phyloP scores from a whole-genome alignment of 2,888 invertebrate species.

The Tetranychus piercei region DNA sequence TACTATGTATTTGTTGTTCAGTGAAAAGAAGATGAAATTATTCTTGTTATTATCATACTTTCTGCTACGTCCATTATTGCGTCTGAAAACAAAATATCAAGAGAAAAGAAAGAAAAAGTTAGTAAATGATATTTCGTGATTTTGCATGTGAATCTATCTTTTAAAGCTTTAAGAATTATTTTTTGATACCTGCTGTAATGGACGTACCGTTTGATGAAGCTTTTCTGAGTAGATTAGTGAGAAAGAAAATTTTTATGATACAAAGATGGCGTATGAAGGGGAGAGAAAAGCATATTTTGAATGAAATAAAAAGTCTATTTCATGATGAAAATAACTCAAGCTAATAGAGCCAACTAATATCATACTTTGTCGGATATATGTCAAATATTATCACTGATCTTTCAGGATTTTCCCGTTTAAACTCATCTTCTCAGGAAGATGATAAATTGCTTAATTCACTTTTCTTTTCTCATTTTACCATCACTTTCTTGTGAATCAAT shows the following conservation, averaged over 20 bases:
- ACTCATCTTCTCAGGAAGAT: background rate
- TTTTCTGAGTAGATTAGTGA: background rate
- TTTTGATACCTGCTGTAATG: background rate
- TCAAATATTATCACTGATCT: background rate
- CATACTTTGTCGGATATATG: background rate
- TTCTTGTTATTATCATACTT: background rate
- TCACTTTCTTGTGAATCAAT: constrained; percentile 1
- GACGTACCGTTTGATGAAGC: background rate
- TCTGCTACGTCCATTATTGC: background rate
- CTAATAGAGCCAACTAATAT: background rate
- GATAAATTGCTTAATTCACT: background rate
- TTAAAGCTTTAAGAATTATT: background rate
- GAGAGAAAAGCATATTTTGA: background rate
- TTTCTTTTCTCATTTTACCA: background rate
- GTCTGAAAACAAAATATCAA: background rate
- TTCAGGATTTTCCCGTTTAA: background rate
- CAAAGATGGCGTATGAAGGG: background rate
- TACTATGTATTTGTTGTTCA: background rate
- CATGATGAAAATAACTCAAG: background rate
- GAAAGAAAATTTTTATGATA: background rate
- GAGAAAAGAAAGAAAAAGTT: background rate
- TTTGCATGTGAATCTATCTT: background rate
- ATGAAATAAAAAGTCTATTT: background rate
- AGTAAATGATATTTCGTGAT: background rate
- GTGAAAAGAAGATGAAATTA: background rate